Evolutionary conservation across 2,797 vertebrate species (phyloP), one percentile per base, ranked within the genome.

Genomic region (Sebastes itinus): DNA sequence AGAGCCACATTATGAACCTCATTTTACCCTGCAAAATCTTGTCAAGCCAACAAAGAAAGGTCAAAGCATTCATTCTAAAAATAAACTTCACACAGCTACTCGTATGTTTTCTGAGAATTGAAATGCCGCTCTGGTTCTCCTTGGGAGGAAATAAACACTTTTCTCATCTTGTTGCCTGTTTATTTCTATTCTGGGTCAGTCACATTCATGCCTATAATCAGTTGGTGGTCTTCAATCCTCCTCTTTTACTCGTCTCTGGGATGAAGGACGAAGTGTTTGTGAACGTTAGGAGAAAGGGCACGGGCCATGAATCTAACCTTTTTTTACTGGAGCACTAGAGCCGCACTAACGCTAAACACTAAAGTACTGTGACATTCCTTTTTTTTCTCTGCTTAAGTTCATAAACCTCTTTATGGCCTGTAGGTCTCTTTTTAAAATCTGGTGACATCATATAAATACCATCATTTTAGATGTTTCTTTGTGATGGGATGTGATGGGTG

Each of bases 11-110:
- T 52, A 52, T 52, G 46, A 52, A 80, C 68, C 75, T 87, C 25
- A 55, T 83, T 79, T 81, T 77, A 75, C 54, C 75, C 73, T 27
- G 35, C 38, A 22, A 73, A 83, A 58, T 63, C 62, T 64, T 46
- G 55, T 75, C 62, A 74, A 64, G 70, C 61, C 72, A 30, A 42
- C 71, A 91, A 84, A 76, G 75, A 79, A 91, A 90, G 85, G 86
- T 89, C 56, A 75, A 35, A 54, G 69, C 78, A 38, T 35, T 81
- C 12, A 8, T 65, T 89, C 75, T 60, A 75, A 80, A 87, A 80
- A 83, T 78, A 77, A 42, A 75, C 32, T 72, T 74, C 59, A 59
- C 59, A 65, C 52, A 58, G 76, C 62, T 2, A 13, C 77, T 59
- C 66, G 59, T 54, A 64, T 32, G 77, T 75, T 85, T 81, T 74